A percentile compares a stretch with the other conserved stretches of the same genome.
phyloP scores from a whole-genome alignment of 2,888 invertebrate species.

The Cheilosia soror region DNA sequence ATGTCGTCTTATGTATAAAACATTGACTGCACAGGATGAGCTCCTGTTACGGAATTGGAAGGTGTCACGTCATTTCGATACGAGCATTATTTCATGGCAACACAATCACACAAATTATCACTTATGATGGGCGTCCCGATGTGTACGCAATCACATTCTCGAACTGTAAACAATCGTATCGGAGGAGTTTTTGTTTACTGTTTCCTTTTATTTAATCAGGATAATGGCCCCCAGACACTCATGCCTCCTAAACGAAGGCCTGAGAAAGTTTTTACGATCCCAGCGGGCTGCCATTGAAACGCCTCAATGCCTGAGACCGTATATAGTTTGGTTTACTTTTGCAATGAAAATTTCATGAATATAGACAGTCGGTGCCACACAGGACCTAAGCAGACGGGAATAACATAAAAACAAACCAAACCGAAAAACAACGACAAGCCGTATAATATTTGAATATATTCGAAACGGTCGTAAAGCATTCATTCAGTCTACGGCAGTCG shows the following conservation, averaged over 20 bases:
- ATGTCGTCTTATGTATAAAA: slow-evolving; percentile 60
- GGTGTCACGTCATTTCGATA: slow-evolving; percentile 44
- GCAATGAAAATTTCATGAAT: slow-evolving; percentile 61
- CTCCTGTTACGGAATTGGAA: not conserved
- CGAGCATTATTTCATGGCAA: slow-evolving; percentile 30
- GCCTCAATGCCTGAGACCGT: not conserved
- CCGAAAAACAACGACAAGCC: slow-evolving; percentile 36
- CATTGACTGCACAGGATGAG: slow-evolving; percentile 40
- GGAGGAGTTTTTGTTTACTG: slow-evolving; percentile 5
- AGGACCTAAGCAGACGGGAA: slow-evolving; percentile 36
- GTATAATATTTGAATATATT: slow-evolving; percentile 69
- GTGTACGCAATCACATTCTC: slow-evolving; percentile 15
- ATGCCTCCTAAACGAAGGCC: slow-evolving; percentile 54
- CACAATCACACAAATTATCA: slow-evolving; percentile 64
- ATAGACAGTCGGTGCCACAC: slow-evolving; percentile 30
- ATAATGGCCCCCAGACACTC: slow-evolving; percentile 59
- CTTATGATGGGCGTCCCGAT: slow-evolving; percentile 42
- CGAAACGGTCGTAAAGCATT: slow-evolving; percentile 62
- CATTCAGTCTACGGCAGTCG: slow-evolving; percentile 32
- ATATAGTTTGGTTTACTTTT: slow-evolving; percentile 55
- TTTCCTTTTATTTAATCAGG: slow-evolving; percentile 60
- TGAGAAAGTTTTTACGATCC: slow-evolving; percentile 50
- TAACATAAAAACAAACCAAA: slow-evolving; percentile 20
- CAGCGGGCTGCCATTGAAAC: slow-evolving; percentile 37
- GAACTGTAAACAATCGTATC: slow-evolving; percentile 12